phyloP scores from a whole-genome alignment of 1,140 invertebrate species.

The Parapsyche elsis region DNA sequence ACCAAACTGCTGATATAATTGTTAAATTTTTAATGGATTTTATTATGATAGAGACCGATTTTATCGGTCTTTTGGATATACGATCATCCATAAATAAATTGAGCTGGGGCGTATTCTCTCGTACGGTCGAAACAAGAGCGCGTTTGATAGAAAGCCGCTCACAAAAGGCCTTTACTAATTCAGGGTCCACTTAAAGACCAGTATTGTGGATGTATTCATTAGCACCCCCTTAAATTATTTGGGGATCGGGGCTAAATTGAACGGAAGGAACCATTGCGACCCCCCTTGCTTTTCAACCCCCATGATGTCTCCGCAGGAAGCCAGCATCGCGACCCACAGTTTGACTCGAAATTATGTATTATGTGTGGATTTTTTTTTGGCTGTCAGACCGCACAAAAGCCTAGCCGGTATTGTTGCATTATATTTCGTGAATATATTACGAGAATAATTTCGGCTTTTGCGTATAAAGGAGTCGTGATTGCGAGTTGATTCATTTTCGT shows the following conservation, averaged over 20 bases:
- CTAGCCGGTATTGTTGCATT: constrained; percentile 21
- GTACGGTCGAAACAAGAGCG: not conserved
- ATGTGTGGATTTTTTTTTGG: constrained; percentile 17
- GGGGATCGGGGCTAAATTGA: constrained; percentile 51
- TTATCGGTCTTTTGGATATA: constrained; percentile 4
- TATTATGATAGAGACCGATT: not conserved
- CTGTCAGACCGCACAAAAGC: not conserved
- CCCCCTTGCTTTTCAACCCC: not conserved
- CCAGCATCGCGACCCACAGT: not conserved
- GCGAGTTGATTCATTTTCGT: constrained; percentile 31
- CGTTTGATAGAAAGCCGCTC: constrained; percentile 31
- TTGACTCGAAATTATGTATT: constrained; percentile 20
- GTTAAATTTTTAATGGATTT: too few species aligned
- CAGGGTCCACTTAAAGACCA: constrained; percentile 51
- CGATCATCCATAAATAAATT: constrained; percentile 34
- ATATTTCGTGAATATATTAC: constrained; percentile 29
- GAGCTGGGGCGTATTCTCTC: not conserved
- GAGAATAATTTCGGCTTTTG: constrained; percentile 9
- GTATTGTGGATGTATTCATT: constrained; percentile 53
- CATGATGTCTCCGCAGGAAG: constrained; percentile 1
- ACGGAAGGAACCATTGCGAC: constrained; percentile 42
- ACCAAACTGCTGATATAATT: too few species aligned
- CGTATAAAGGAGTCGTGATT: constrained; percentile 27
- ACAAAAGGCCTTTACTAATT: constrained; percentile 52
- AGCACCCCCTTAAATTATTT: constrained; percentile 53